Percentiles rank a stretch among this genome's conserved stretches.
phyloP scores from a whole-genome alignment of 2,888 invertebrate genomes.

The Eupithecia tripunctaria region DNA sequence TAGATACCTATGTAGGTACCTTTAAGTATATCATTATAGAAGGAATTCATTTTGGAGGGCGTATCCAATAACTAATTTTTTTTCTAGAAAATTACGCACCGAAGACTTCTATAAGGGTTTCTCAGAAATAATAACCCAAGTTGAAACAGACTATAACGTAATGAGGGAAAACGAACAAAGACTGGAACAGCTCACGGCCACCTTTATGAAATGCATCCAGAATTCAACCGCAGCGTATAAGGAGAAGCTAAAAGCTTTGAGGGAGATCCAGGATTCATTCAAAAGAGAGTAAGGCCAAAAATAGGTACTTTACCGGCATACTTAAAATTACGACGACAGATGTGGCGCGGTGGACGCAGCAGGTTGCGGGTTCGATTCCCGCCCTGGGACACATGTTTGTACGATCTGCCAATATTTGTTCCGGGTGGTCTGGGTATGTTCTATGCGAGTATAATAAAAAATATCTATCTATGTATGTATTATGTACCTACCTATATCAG shows the following conservation, averaged over 20 bases:
- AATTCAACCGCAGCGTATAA: slow-evolving; percentile 68
- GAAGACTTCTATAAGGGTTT: slow-evolving; percentile 61
- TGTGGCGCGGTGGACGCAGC: too few species aligned
- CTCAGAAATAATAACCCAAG: slow-evolving; percentile 58
- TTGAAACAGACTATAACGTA: slow-evolving; percentile 66
- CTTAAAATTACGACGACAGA: too few species aligned
- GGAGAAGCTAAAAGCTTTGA: slow-evolving; percentile 65
- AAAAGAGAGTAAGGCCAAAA: slow-evolving; percentile 63
- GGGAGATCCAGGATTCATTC: slow-evolving; percentile 63
- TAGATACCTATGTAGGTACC: not conserved
- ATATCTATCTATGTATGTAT: too few species aligned
- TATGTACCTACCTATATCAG: too few species aligned
- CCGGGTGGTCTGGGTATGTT: too few species aligned
- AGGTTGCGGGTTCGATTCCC: too few species aligned
- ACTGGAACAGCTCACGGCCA: slow-evolving; percentile 65
- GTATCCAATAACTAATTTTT: not conserved
- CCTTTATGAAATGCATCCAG: slow-evolving; percentile 69
- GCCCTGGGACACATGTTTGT: too few species aligned
- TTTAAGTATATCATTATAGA: not conserved
- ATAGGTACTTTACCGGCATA: not conserved
- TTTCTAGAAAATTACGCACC: slow-evolving; percentile 66
- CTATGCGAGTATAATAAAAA: too few species aligned
- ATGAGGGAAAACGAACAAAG: slow-evolving; percentile 76
- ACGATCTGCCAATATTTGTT: too few species aligned
- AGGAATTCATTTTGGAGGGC: not conserved